Evolutionary conservation across 92 coral and sea anemone genomes (phyloP), one percentile per base, ranked within the genome.

Genomic region (Plumapathes pennacea): DNA sequence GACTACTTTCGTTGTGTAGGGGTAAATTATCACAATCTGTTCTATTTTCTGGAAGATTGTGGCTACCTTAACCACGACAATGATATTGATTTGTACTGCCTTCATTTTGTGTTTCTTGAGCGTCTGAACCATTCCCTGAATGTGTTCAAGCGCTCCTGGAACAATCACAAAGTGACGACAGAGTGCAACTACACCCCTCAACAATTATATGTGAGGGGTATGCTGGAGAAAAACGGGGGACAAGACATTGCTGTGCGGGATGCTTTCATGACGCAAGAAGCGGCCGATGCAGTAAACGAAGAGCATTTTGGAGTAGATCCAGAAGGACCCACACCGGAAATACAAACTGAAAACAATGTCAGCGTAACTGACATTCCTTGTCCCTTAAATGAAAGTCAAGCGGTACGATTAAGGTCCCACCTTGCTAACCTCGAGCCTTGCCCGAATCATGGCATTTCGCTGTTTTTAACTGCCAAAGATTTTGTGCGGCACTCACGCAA

Each of bases 1-100:
- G 63, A 68, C 46, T 60, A 38, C n/a, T n/a, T n/a, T n/a, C n/a
- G n/a, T n/a, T n/a, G n/a, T n/a, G n/a, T n/a, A n/a, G n/a, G n/a
- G n/a, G n/a, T n/a, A n/a, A n/a, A n/a, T n/a, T n/a, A n/a, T n/a
- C n/a, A n/a, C n/a, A n/a, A n/a, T n/a, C n/a, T n/a, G n/a, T n/a
- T n/a, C n/a, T n/a, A n/a, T n/a, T n/a, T n/a, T n/a, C n/a, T n/a
- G n/a, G n/a, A n/a, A n/a, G n/a, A n/a, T n/a, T n/a, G n/a, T n/a
- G n/a, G n/a, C n/a, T n/a, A n/a, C n/a, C n/a, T n/a, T n/a, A n/a
- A n/a, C n/a, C n/a, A n/a, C n/a, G n/a, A n/a, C n/a, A n/a, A n/a
- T n/a, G n/a, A n/a, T n/a, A n/a, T 22, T 33, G 38, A 71, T 55
- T 25, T 60, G 55, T 69, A 44, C 46, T 43, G 41, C 48, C 54